A percentile compares a stretch with the other conserved stretches of the same genome.
phyloP scores from a whole-genome alignment of 2,888 invertebrate genomes.

The Aricia artaxerxes region DNA sequence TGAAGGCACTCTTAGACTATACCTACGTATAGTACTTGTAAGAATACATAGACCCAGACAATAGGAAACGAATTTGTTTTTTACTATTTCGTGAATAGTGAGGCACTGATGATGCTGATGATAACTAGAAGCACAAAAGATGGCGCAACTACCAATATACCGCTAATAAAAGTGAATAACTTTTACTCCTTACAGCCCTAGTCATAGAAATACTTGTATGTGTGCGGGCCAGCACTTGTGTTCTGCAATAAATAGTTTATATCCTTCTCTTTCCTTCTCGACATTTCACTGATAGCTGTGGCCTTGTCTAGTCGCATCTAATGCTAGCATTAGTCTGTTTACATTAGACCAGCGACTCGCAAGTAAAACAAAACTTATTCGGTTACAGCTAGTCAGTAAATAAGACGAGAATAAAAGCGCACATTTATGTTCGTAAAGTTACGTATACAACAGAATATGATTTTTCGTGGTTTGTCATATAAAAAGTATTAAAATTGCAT shows the following conservation, averaged over 20 bases:
- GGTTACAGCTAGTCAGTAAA: background rate
- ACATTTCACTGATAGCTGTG: conserved; percentile 80
- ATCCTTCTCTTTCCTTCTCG: conserved; percentile 78
- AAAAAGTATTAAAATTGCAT: background rate
- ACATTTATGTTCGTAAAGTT: background rate
- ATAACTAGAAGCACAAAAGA: background rate
- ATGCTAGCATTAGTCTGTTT: conserved; percentile 77
- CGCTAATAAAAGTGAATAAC: conserved; percentile 18
- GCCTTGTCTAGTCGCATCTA: conserved; percentile 81
- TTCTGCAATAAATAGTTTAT: conserved; percentile 77
- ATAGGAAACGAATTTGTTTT: background rate
- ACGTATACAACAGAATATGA: background rate
- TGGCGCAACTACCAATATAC: conserved; percentile 2
- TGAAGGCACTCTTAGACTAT: no score
- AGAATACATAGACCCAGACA: no score
- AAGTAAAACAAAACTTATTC: conserved; percentile 47
- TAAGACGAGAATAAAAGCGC: background rate
- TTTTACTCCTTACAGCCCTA: conserved; percentile 57
- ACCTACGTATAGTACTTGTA: no score
- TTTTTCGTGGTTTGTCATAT: background rate
- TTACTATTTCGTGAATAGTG: background rate
- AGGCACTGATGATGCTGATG: background rate
- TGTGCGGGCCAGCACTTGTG: conserved; percentile 72
- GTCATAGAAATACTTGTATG: conserved; percentile 74
- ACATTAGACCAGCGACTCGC: conserved; percentile 47